Conservation (phyloP, 2,113 vertebrate species). For the Trematomus loennbergii region DNA sequence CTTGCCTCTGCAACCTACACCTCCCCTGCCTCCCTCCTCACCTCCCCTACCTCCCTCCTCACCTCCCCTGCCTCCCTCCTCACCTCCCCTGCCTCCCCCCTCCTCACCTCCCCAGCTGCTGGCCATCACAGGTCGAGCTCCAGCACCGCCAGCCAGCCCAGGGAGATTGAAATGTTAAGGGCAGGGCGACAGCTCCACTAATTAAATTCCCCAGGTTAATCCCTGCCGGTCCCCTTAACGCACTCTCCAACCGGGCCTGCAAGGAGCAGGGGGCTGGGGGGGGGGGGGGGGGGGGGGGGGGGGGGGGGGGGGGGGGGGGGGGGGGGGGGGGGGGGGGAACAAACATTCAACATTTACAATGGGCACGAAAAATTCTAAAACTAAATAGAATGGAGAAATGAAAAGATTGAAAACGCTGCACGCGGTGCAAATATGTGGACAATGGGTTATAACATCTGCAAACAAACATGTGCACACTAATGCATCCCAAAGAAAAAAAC, state of each 20-base stretch:
- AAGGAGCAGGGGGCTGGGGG: conserved; percentile 42
- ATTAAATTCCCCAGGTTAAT: conserved; percentile 98
- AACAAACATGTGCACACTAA: background rate
- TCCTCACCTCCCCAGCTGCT: conserved; percentile 56
- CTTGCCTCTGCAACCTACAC: conserved; percentile 49
- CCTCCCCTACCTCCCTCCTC: no score
- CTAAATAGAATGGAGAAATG: conserved; percentile 42
- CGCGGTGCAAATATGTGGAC: background rate
- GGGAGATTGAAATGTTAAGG: conserved; percentile 92
- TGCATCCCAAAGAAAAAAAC: background rate
- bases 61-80: background rate
- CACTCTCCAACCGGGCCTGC: conserved; percentile 76
- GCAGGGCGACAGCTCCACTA: conserved; percentile 91
- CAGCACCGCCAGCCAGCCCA: conserved; percentile 60
- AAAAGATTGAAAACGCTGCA: conserved; percentile 12
- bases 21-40: background rate
- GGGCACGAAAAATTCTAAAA: conserved; percentile 15
- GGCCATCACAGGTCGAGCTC: conserved; percentile 71
- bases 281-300: conserved; percentile 43
- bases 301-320: conserved; percentile 18
- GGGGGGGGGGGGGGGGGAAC: conserved; percentile 58
- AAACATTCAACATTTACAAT: conserved; percentile 68
- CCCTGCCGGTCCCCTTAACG: conserved; percentile 85
- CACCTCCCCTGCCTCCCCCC: conserved; percentile 49
- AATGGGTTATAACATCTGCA: conserved; percentile 11